Percentiles rank a stretch among this genome's conserved stretches.
These are phyloP conservation scores for Melanaphis sacchari DNA, from an alignment of 1,140 invertebrate species.

Conservation along the genomic window DNA sequence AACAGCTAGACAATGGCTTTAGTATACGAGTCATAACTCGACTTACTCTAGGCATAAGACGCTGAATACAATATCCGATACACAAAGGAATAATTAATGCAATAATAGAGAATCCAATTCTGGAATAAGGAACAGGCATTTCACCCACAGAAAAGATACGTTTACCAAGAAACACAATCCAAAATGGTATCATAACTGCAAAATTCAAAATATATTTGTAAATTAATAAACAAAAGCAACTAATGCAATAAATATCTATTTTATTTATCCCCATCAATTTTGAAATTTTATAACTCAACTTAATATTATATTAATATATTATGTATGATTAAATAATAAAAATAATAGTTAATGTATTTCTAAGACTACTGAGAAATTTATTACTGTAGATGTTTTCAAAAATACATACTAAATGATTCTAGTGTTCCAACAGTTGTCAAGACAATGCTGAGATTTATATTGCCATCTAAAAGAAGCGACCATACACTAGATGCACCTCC, in stretches of 20 bases:
- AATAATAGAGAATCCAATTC: conserved; percentile 78
- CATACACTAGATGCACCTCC: conserved; percentile 97
- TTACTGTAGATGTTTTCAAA: not conserved
- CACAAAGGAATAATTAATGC: conserved; percentile 83
- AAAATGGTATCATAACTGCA: conserved; percentile 91
- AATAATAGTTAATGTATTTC: not conserved
- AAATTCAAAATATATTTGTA: conserved; percentile 61
- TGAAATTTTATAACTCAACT: not conserved
- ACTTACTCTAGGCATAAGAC: conserved; percentile 72
- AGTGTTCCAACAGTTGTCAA: conserved; percentile 92
- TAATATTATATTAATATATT: not conserved
- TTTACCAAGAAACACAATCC: conserved; percentile 92
- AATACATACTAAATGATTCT: conserved; percentile 76
- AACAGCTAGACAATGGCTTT: conserved; percentile 82
- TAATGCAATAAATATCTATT: not conserved
- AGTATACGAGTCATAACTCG: conserved; percentile 79
- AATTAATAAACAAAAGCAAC: not conserved
- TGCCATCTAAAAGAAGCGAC: conserved; percentile 86
- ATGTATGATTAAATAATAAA: not conserved
- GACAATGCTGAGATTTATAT: conserved; percentile 87
- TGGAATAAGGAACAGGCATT: conserved; percentile 80
- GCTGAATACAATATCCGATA: conserved; percentile 80
- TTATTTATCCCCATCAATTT: too few species aligned
- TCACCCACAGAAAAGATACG: conserved; percentile 76
- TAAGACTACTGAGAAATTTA: not conserved